Evolutionary conservation across 2,113 vertebrate genomes (phyloP).

Genomic region (Marmota flaviventris): DNA sequence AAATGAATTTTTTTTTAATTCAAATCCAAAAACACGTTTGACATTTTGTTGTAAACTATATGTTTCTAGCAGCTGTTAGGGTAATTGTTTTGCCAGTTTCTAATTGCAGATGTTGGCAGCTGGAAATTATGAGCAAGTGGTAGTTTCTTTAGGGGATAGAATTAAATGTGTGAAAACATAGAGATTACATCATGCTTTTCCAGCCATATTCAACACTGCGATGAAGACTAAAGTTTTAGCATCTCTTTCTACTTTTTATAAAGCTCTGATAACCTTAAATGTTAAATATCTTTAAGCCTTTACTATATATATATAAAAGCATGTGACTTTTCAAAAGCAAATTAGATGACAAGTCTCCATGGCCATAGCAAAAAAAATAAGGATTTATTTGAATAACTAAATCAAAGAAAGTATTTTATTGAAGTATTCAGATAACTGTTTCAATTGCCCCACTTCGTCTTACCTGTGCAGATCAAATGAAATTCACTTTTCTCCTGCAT

Average conservation of each 20-base stretch:
- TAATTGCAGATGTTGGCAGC: constrained; percentile 86
- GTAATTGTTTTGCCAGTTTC: constrained; percentile 81
- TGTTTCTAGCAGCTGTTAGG: constrained; percentile 84
- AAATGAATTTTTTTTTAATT: constrained; percentile 46
- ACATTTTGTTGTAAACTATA: constrained; percentile 84
- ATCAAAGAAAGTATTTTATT: constrained; percentile 57
- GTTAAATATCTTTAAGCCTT: constrained; percentile 39
- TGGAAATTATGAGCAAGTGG: constrained; percentile 83
- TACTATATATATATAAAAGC: neutral
- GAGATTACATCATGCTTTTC: constrained; percentile 78
- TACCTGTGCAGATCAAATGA: constrained; percentile 59
- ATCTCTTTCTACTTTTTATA: constrained; percentile 37
- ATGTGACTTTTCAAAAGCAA: constrained; percentile 42
- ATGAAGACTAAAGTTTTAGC: neutral
- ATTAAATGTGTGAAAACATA: constrained; percentile 86
- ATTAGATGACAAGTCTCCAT: constrained; percentile 46
- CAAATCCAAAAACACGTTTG: constrained; percentile 77
- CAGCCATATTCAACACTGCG: neutral
- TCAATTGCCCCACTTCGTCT: constrained; percentile 63
- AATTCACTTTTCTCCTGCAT: constrained; percentile 38
- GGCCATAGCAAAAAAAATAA: constrained; percentile 56
- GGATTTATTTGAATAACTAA: constrained; percentile 76
- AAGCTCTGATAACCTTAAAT: constrained; percentile 2
- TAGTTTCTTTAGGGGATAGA: constrained; percentile 81
- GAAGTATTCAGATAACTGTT: constrained; percentile 76